Evolutionary conservation across 92 coral and sea anemone species (phyloP).

Genomic region (Epizoanthus stellaris): DNA sequence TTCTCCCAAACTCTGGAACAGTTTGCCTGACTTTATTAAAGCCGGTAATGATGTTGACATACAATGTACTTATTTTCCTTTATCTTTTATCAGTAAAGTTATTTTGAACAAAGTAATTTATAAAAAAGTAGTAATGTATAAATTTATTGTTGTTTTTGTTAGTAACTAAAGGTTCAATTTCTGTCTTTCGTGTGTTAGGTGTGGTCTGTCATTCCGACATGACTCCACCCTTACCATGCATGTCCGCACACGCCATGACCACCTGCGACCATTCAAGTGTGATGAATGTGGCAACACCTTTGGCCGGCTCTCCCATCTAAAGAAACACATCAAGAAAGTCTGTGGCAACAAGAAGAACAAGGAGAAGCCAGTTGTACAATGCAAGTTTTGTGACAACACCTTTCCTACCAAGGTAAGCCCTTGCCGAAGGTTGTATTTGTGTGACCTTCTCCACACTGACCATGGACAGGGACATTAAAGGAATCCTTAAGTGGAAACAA

Average conservation of each 20-base stretch:
- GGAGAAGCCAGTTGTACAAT: conserved; percentile 95
- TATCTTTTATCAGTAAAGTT: no score
- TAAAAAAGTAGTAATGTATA: no score
- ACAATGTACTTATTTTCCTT: no score
- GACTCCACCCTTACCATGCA: conserved; percentile 99
- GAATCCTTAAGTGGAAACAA: no score
- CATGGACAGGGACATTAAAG: no score
- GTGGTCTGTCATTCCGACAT: conserved; percentile 96
- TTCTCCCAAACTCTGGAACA: no score
- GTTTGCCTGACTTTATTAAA: no score
- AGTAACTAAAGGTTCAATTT: not conserved
- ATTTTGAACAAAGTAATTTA: no score
- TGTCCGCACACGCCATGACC: conserved; percentile 97
- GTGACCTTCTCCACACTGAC: not conserved
- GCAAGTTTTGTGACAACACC: conserved; percentile 96
- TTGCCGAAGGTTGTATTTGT: no score
- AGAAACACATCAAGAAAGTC: conserved; percentile 97
- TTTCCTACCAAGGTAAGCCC: conserved; percentile 82
- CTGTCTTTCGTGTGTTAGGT: conserved; percentile 48
- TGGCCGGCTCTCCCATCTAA: conserved; percentile 94
- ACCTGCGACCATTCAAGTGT: conserved; percentile 98
- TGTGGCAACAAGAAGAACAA: conserved; percentile 98
- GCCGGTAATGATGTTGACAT: no score
- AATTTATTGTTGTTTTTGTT: not conserved
- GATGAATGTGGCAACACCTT: conserved; percentile 95